phyloP scores from a whole-genome alignment of 2,888 invertebrate genomes.

The Lochmaea crataegi region DNA sequence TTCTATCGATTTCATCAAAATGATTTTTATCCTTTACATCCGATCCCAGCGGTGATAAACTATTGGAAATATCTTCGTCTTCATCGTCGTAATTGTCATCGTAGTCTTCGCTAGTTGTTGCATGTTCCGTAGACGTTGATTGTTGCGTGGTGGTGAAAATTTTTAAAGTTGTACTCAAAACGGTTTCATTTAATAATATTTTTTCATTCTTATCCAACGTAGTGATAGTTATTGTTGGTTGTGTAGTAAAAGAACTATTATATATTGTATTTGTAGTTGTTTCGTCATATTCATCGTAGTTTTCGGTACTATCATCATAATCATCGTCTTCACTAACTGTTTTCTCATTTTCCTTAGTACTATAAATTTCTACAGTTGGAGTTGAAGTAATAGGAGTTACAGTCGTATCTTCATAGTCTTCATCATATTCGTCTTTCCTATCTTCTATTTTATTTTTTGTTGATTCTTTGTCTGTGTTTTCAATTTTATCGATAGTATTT shows the following conservation, averaged over 20 bases:
- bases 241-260: background rate
- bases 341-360: background rate
- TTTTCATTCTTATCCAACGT: too few relatives aligned
- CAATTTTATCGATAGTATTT: background rate
- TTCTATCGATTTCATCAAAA: conserved; percentile 11
- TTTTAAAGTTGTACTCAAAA: too few relatives aligned
- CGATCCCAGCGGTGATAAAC: background rate
- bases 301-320: background rate
- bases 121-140: background rate
- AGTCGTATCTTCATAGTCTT: background rate
- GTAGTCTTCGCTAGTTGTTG: background rate
- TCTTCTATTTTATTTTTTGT: background rate
- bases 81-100: conserved; percentile 28
- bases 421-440: background rate
- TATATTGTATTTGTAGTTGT: background rate
- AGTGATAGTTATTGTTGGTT: background rate
- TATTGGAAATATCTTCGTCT: background rate
- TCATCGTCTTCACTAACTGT: background rate
- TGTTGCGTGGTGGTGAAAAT: background rate
- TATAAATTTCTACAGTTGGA: background rate
- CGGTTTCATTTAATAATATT: too few relatives aligned
- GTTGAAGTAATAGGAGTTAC: background rate
- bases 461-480: background rate
- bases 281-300: background rate
- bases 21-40: background rate